Percentiles rank a stretch among this genome's conserved stretches.
These are phyloP conservation scores for Plusia festucae DNA, from an alignment of 2,888 invertebrate genomes.

Conservation along the genomic window DNA sequence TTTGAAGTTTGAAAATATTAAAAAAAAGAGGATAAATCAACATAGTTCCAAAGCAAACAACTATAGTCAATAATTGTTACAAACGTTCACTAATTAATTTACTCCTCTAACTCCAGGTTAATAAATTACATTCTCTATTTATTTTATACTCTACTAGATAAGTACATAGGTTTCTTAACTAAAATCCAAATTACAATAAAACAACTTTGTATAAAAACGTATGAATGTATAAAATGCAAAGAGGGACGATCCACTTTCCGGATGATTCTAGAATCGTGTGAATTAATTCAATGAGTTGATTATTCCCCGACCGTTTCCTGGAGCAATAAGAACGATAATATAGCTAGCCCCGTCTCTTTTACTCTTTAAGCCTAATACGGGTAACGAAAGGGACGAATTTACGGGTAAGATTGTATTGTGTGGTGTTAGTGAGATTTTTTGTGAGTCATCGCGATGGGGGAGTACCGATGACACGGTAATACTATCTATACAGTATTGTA, in stretches of 20 bases:
- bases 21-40: too few relatives aligned
- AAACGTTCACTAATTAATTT: too few relatives aligned
- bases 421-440: conserved; percentile 62
- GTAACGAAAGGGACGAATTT: conserved; percentile 28
- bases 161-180: background rate
- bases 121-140: too few relatives aligned
- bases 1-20: too few relatives aligned
- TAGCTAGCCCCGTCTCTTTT: conserved; percentile 37
- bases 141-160: too few relatives aligned
- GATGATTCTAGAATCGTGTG: conserved; percentile 60
- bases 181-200: conserved; percentile 37
- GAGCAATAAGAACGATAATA: conserved; percentile 56
- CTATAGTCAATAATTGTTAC: too few relatives aligned
- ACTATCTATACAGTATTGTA: too few relatives aligned
- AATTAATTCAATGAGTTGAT: conserved; percentile 73
- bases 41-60: background rate
- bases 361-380: conserved; percentile 21
- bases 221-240: conserved; percentile 51
- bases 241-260: conserved; percentile 52
- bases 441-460: conserved; percentile 68
- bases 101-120: too few relatives aligned
- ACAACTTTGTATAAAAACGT: conserved; percentile 37
- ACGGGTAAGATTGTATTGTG: conserved; percentile 52
- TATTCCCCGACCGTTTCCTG: conserved; percentile 64
- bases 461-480: too few relatives aligned